These are phyloP conservation scores for Eupithecia pulchellata DNA, from an alignment of 2,888 invertebrate genomes.

Conservation along the genomic window DNA sequence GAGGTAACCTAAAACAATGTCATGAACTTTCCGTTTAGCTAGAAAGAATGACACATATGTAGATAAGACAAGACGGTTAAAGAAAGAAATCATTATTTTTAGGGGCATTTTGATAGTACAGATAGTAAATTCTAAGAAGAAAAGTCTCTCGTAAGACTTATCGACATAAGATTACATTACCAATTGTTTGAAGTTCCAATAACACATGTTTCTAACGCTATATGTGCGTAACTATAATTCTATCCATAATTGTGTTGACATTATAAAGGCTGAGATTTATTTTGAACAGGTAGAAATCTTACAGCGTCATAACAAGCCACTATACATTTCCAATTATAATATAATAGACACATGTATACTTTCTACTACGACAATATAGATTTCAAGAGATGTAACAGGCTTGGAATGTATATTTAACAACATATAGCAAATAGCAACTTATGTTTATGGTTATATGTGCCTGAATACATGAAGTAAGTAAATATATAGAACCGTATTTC, in stretches of 20 bases:
- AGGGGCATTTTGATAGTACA: constrained; percentile 26
- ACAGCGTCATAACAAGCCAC: constrained; percentile 58
- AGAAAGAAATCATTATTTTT: constrained; percentile 5
- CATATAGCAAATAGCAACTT: constrained; percentile 23
- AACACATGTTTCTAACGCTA: constrained; percentile 48
- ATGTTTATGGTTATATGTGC: constrained; percentile 31
- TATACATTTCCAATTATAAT: constrained; percentile 58
- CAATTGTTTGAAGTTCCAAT: constrained; percentile 24
- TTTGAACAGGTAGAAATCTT: constrained; percentile 51
- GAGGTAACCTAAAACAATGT: constrained; percentile 58
- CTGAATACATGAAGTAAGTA: constrained; percentile 35
- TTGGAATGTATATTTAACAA: constrained; percentile 17
- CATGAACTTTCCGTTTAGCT: constrained; percentile 30
- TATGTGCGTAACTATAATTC: constrained; percentile 58
- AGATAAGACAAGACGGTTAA: constrained; percentile 34
- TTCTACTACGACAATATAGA: constrained; percentile 43
- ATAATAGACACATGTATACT: constrained; percentile 59
- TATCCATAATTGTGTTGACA: constrained; percentile 60
- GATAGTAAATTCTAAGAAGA: neutral
- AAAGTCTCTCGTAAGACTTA: constrained; percentile 3
- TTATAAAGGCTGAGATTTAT: constrained; percentile 61
- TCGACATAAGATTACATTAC: constrained; percentile 7
- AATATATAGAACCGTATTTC: constrained; percentile 43
- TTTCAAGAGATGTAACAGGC: constrained; percentile 13
- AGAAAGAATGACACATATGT: constrained; percentile 42